Evolutionary conservation across 1,140 invertebrate species (phyloP), one percentile per base, ranked within the genome.

Genomic region (Scaptomyza hsui): DNA sequence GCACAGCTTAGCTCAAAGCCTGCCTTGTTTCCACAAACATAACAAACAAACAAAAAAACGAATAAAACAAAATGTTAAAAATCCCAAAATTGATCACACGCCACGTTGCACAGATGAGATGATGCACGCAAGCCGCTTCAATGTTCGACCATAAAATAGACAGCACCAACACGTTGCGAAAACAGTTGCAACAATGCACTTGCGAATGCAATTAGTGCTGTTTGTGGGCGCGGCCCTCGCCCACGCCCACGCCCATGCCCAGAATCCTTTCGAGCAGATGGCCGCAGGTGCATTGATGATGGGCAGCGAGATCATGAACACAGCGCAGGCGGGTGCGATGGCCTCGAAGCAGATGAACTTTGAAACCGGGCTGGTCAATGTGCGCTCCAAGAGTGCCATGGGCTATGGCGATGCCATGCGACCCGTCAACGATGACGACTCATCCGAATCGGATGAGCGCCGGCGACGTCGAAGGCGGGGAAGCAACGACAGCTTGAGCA

Each of bases 361-460:
- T n/a, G 69, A 86, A 7, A 68, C 62, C 15, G 69, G 73, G 0
- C 35, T 89, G 6, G 37, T 79, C 32, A 39, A 69, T 7, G n/a
- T 78, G 47, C 71, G 15, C 12, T 83, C 80, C 7, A 79, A 77
- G 16, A 70, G 71, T 0, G 24, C 67, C 0, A 1, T 76, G 7
- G 89, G 89, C 1, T 75, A 72, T 7, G 89, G 89, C 4, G 70
- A 89, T 18, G 89, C 89, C 5, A 89, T 90, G 51, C 62, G 78
- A 0, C 52, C 7, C 13, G 16, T 13, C 0, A 15, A n/a, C n/a
- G 48, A 21, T 0, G 37, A 51, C 5, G 56, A 29, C 10, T 76
- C 71, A 6, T 68, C 65, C 3, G 81, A 85, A 24, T 79, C 76
- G 9, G 62, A 86, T 32, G 78, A 88, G 13, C 44, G 65, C 2